Evolutionary conservation across 2,888 invertebrate species (phyloP).

Genomic region (Cloeon dipterum): DNA sequence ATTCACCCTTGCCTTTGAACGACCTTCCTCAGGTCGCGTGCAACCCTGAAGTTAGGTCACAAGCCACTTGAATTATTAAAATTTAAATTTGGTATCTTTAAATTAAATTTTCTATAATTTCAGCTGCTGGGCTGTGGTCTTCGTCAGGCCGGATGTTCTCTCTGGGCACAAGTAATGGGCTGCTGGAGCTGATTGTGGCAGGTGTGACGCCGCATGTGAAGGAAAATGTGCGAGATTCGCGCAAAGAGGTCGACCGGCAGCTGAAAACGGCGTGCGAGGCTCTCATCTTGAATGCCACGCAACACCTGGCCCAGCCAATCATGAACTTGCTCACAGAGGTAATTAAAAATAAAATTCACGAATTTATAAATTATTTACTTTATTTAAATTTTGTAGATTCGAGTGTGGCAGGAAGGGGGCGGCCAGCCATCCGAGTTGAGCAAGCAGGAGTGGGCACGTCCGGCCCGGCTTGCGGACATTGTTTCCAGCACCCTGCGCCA

Average conservation of each 20-base stretch:
- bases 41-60: too few species aligned
- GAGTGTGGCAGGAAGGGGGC: not conserved
- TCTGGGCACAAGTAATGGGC: conserved; percentile 65
- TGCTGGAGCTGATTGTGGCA: conserved; percentile 77
- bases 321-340: conserved; percentile 52
- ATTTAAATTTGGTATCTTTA: too few species aligned
- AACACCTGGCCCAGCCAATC: conserved; percentile 50
- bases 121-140: conserved; percentile 25
- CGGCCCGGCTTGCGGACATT: conserved; percentile 45
- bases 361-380: too few species aligned
- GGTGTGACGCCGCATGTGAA: conserved; percentile 74
- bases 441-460: conserved; percentile 12
- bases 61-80: too few species aligned
- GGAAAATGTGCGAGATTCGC: conserved; percentile 80
- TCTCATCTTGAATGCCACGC: conserved; percentile 61
- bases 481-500: conserved; percentile 55
- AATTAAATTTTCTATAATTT: conserved; percentile 8
- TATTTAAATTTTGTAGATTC: not conserved
- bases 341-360: too few species aligned
- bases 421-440: not conserved
- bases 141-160: conserved; percentile 64
- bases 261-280: conserved; percentile 73
- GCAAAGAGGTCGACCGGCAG: conserved; percentile 87
- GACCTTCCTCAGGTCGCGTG: too few species aligned
- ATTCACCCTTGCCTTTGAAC: too few species aligned